Base-by-base conservation (phyloP, 2,113 vertebrate genomes). In the Oryzias celebensis region DNA sequence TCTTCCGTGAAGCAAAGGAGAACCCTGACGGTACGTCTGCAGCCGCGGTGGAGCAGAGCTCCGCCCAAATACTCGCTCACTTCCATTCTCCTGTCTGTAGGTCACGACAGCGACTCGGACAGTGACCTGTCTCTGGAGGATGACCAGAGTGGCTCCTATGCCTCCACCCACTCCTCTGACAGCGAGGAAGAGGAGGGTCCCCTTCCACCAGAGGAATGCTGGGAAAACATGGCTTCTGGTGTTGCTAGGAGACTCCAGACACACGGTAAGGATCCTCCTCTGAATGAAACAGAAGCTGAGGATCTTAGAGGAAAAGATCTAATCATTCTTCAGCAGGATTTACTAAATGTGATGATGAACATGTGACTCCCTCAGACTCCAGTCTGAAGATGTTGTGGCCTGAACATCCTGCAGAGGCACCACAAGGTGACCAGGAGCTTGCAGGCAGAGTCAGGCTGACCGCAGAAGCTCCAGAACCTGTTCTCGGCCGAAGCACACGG, bases 51-150 rank as follows among this genome's bases (percentile, higher is more conserved):
- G 1, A 22, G 16, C 31, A 45, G 0, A 22, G 7, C 17, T 8
- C 41, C 41, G 18, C 5, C 1, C 7, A 5, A 5, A 4, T 0
- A 1, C 1, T 20, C 14, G 1, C 43, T 26, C 16, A 16, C 53
- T 13, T 54, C 0, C 14, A 7, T 18, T n/a, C 42, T 14, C 17
- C 2, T 3, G 10, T 48, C 2, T 6, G n/a, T 26, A 96, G 94
- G 93, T 61, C 91, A 68, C 0, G 94, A 96, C 89, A 95, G 93
- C 0, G 96, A 98, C 83, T 96, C 95, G 0, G 95, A 98, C 89
- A 97, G 95, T 51, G 96, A 98, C 71, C 78, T 98, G 73, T 98
- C 96, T 17, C 81, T 95, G 58, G 96, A 96, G 75, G 95, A 96
- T 0, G 96, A 96, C 76, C 93, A 92, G 58, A 98, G 95, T 4